These are phyloP conservation scores for Mustela erminea DNA, from an alignment of 2,797 vertebrate species.

Conservation along the genomic window DNA sequence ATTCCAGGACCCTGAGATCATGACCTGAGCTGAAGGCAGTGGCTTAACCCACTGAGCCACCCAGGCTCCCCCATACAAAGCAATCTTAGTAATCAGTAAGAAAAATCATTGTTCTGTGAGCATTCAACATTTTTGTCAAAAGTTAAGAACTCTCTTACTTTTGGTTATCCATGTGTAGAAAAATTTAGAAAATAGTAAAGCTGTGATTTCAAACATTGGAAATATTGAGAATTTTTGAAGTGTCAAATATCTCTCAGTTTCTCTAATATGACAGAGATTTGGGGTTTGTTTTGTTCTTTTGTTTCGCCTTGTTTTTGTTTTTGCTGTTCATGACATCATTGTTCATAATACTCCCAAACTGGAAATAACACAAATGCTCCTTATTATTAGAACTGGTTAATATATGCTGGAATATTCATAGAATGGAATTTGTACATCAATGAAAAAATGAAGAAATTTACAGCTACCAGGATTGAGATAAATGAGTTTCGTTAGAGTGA, in stretches of 20 bases:
- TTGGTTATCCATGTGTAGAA: background rate
- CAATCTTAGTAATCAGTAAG: background rate
- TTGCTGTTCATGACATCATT: background rate
- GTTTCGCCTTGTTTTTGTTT: background rate
- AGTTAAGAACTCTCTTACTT: background rate
- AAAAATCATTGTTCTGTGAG: background rate
- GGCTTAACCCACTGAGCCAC: no score
- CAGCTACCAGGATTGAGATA: slow-evolving; percentile 12
- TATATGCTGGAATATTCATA: background rate
- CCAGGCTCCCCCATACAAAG: background rate
- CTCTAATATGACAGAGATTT: background rate
- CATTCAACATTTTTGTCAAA: slow-evolving; percentile 18
- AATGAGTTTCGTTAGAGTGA: slow-evolving; percentile 24
- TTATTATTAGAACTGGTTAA: background rate
- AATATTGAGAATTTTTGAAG: background rate
- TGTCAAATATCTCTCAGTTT: background rate
- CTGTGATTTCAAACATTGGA: background rate
- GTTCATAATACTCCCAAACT: background rate
- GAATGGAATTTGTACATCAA: background rate
- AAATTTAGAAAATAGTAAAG: background rate
- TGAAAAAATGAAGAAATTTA: slow-evolving; percentile 47
- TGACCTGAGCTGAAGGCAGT: no score
- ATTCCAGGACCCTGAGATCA: no score
- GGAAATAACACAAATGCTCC: background rate
- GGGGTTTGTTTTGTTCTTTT: background rate